Evolutionary conservation across 1,140 invertebrate genomes (phyloP), one percentile per base, ranked within the genome.

Genomic region (Pseudomyrmex gracilis): DNA sequence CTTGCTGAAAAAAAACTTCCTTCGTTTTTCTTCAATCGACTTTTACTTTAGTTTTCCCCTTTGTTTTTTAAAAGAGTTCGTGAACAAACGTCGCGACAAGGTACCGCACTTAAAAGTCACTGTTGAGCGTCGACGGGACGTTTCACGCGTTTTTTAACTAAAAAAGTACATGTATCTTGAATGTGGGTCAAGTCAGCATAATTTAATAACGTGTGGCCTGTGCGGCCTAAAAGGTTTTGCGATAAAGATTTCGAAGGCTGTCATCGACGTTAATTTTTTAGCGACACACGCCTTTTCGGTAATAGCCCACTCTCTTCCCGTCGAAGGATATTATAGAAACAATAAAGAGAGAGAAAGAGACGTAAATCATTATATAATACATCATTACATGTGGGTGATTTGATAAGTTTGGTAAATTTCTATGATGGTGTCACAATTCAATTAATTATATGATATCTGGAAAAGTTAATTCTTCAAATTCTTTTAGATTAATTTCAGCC

Each of bases 181-280:
- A 87, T 87, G 51, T 74, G 70, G 86, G 85, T 87, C 73, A 74
- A 73, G 34, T 76, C 82, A 51, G 53, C 22, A 57, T 87, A 87
- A 87, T 87, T 87, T 80, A 83, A 87, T 86, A 87, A 86, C 63
- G 58, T 24, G 60, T 73, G 20, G 60, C 53, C 82, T 87, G 58
- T 24, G 60, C 67, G 20, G 60, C 53, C 82, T 87, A 84, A 87
- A 84, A 87, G 82, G 85, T 57, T 63, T 60, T 63, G 66, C 58
- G 17, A 64, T 57, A n/a, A n/a, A n/a, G 61, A 76, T 82, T 74
- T 87, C 85, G 85, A 74, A 58, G 86, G 64, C 68, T 61, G 47
- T 67, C 49, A 13, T 34, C 49, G 66, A 53, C 53, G 66, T 43
- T 76, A 66, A 82, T 70, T 71, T 70, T 20, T 9, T 10, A 43